Evolutionary conservation across 2,113 vertebrate genomes (phyloP).

Genomic region (Hyaena hyaena): DNA sequence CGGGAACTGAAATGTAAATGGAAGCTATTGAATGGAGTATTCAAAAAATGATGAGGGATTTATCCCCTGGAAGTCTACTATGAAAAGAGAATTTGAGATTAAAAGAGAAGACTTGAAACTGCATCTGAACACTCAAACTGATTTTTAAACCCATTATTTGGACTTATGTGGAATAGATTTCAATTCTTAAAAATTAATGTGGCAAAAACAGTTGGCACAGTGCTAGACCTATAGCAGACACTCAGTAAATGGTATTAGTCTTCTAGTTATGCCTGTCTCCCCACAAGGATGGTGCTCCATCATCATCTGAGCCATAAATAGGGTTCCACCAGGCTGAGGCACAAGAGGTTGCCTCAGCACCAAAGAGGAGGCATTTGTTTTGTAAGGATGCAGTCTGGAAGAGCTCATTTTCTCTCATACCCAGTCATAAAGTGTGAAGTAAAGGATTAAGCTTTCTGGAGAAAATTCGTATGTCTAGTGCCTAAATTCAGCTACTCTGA

Average conservation of each 20-base stretch:
- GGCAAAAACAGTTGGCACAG: background rate
- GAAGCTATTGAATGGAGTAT: background rate
- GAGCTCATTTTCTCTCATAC: background rate
- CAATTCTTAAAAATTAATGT: background rate
- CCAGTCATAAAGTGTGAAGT: background rate
- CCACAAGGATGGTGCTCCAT: background rate
- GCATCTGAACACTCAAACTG: constrained; percentile 23
- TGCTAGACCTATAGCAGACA: background rate
- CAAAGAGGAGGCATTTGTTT: background rate
- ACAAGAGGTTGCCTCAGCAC: background rate
- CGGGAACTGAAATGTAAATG: constrained; percentile 38
- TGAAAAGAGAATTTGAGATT: constrained; percentile 21
- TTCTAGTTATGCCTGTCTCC: background rate
- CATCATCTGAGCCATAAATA: background rate
- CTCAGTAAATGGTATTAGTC: background rate
- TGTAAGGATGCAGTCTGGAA: background rate
- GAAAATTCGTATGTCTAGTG: constrained; percentile 33
- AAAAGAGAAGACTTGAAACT: constrained; percentile 9
- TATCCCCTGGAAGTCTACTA: background rate
- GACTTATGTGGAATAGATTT: background rate
- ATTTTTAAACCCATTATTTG: constrained; percentile 15
- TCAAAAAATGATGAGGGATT: constrained; percentile 19
- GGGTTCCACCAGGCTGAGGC: background rate
- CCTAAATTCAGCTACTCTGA: background rate
- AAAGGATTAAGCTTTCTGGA: constrained; percentile 5